These are phyloP conservation scores for Eciton burchellii DNA, from an alignment of 1,140 invertebrate genomes.

Conservation along the genomic window DNA sequence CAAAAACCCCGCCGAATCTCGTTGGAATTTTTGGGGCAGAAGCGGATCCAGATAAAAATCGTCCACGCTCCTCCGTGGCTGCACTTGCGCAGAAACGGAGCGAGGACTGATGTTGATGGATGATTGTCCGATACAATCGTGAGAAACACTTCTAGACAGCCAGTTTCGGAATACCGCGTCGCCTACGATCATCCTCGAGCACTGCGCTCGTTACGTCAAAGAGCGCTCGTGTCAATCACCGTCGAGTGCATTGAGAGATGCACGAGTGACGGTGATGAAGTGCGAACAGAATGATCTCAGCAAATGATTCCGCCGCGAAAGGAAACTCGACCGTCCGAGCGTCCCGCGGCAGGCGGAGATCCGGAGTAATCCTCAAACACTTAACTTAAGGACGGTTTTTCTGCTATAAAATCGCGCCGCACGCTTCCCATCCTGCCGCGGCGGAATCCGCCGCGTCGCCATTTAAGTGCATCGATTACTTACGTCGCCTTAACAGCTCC, in stretches of 20 bases:
- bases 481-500: conserved; percentile 63
- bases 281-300: conserved; percentile 7
- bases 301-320: conserved; percentile 24
- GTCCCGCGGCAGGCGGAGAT: neutral
- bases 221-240: neutral
- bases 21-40: conserved; percentile 80
- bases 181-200: neutral
- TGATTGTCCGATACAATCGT: conserved; percentile 52
- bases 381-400: conserved; percentile 48
- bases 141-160: conserved; percentile 43
- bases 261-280: conserved; percentile 9
- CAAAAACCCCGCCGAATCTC: conserved; percentile 78
- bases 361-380: conserved; percentile 48
- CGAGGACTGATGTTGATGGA: conserved; percentile 45
- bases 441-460: conserved; percentile 59
- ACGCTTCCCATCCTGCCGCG: neutral
- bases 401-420: conserved; percentile 26
- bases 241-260: neutral
- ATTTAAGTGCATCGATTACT: conserved; percentile 71
- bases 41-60: conserved; percentile 80
- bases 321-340: conserved; percentile 7
- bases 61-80: conserved; percentile 15
- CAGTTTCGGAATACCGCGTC: neutral
- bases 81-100: conserved; percentile 42
- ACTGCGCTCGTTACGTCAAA: neutral